A percentile compares a stretch with the other conserved stretches of the same genome.
Conservation (phyloP, 2,797 vertebrate genomes). For the Argya squamiceps region DNA sequence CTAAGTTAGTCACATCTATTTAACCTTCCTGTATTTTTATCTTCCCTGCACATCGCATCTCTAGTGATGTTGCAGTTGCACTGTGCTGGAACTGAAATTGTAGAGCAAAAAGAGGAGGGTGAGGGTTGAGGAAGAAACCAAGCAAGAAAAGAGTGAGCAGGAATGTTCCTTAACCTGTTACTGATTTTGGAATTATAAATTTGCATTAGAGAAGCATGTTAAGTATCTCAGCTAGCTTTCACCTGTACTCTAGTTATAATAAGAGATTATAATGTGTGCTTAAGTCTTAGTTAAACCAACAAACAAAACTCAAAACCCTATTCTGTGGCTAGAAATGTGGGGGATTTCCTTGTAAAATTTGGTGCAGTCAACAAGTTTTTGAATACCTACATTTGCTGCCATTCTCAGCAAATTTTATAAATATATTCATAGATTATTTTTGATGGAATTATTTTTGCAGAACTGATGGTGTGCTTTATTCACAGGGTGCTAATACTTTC, state of each 20-base stretch:
- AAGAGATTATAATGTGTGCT: not conserved
- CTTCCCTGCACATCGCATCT: fast-evolving
- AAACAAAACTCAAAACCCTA: not conserved
- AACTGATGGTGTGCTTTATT: not conserved
- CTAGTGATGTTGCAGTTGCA: not conserved
- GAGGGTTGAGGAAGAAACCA: not conserved
- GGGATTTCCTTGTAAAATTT: not conserved
- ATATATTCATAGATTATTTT: not conserved
- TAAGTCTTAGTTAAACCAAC: not conserved
- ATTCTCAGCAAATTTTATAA: not conserved
- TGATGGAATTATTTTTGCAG: not conserved
- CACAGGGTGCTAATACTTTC: not conserved
- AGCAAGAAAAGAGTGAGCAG: not conserved
- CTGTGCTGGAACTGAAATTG: not conserved
- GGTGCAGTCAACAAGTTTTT: not conserved
- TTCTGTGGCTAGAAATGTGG: not conserved
- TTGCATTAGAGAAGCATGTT: not conserved
- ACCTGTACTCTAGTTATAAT: not conserved
- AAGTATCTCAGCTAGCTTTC: not conserved
- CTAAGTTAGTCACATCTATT: not conserved
- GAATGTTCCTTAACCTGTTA: not conserved
- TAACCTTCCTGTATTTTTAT: not conserved
- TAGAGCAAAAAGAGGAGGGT: not conserved
- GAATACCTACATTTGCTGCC: not conserved
- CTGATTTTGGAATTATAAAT: not conserved